Conservation (phyloP, 2,888 invertebrate genomes). For the Cheilosia variabilis region DNA sequence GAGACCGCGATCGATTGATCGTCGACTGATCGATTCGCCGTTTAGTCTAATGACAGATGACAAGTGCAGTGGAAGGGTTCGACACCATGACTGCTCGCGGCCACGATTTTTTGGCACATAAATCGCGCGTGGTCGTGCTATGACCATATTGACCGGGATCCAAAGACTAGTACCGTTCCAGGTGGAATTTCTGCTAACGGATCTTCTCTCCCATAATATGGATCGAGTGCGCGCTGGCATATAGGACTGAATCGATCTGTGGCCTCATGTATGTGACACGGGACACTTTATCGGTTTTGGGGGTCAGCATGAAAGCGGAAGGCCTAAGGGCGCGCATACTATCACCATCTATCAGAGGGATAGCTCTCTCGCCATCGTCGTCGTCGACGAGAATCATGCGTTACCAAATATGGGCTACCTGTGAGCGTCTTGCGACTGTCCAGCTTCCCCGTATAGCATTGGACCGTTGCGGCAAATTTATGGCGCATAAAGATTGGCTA, state of each 20-base stretch:
- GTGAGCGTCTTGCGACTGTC: conserved; percentile 47
- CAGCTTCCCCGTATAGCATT: conserved; percentile 32
- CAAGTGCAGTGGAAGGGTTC: conserved; percentile 67
- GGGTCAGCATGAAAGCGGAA: conserved; percentile 71
- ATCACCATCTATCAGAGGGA: conserved; percentile 61
- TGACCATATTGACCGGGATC: conserved; percentile 62
- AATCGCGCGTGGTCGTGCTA: conserved; percentile 58
- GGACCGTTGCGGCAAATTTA: conserved; percentile 63
- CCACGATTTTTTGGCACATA: conserved; percentile 71
- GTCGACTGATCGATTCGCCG: conserved; percentile 69
- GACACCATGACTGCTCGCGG: conserved; percentile 54
- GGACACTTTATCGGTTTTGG: conserved; percentile 57
- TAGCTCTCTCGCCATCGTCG: conserved; percentile 38
- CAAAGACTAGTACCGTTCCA: conserved; percentile 63
- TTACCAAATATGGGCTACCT: conserved; percentile 75
- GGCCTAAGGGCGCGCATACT: conserved; percentile 73
- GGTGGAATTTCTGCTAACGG: conserved; percentile 73
- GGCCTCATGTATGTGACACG: conserved; percentile 9
- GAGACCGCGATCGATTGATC: conserved; percentile 64
- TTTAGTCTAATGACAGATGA: conserved; percentile 74
- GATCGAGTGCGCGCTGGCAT: conserved; percentile 10
- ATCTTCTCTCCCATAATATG: conserved; percentile 59
- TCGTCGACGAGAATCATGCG: conserved; percentile 68
- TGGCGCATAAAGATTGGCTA: conserved; percentile 74
- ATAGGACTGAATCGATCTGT: conserved; percentile 20